These are phyloP conservation scores for Moxostoma hubbsi DNA, from an alignment of 2,797 vertebrate species.

Conservation along the genomic window DNA sequence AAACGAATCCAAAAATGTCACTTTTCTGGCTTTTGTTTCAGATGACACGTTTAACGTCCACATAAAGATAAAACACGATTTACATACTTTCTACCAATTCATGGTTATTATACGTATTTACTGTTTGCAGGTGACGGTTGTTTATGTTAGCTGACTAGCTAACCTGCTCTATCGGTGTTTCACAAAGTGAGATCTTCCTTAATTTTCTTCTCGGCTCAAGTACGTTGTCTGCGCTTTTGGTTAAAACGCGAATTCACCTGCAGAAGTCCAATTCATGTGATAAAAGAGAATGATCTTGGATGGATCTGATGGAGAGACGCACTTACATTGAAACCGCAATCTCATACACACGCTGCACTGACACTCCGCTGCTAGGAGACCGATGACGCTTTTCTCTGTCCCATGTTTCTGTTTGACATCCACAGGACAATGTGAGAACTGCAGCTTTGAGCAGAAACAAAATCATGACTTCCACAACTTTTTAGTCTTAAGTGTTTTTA, in stretches of 20 bases:
- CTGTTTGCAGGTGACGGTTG: background rate
- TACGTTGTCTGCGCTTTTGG: background rate
- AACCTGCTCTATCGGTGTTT: background rate
- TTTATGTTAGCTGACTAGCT: slow-evolving; percentile 3
- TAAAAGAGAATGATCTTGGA: too few species aligned
- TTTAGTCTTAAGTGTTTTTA: too few species aligned
- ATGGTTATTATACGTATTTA: background rate
- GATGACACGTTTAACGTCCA: background rate
- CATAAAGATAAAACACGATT: background rate
- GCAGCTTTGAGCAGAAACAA: background rate
- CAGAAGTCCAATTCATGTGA: background rate
- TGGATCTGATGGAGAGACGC: background rate
- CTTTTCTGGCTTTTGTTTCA: too few species aligned
- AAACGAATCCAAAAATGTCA: background rate
- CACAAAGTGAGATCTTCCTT: background rate
- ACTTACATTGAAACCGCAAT: background rate
- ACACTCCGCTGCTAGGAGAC: slow-evolving; percentile 39
- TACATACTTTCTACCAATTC: background rate
- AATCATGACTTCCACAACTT: too few species aligned
- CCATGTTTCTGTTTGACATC: background rate
- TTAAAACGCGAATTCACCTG: background rate
- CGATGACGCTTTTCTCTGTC: slow-evolving; percentile 6
- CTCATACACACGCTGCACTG: too few species aligned
- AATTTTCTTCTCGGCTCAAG: background rate
- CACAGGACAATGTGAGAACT: background rate